phyloP scores from a whole-genome alignment of 2,113 vertebrate species.

The Etheostoma cragini region DNA sequence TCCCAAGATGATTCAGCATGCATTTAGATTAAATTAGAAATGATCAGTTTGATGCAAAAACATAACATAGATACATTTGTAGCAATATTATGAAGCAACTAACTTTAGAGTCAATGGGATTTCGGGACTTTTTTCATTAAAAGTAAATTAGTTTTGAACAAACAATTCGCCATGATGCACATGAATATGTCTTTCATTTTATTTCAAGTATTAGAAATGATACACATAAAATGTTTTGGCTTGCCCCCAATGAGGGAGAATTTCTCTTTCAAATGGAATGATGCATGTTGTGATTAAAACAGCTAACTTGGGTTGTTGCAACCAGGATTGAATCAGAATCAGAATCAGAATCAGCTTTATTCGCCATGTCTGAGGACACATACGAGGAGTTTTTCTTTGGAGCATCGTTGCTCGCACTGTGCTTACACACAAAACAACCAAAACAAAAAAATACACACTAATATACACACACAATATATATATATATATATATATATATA shows the following conservation, averaged over 20 bases:
- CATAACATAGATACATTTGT: neutral
- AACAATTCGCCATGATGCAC: neutral
- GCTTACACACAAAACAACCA: too few species aligned
- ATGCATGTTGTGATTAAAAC: neutral
- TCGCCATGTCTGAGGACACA: too few species aligned
- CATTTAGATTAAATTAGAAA: neutral
- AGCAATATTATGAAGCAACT: neutral
- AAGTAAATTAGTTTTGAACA: neutral
- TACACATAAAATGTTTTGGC: neutral
- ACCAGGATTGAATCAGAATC: too few species aligned
- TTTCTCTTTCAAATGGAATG: neutral
- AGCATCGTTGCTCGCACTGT: too few species aligned
- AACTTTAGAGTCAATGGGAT: too few species aligned
- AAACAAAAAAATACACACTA: too few species aligned
- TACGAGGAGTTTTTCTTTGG: too few species aligned
- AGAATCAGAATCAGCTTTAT: too few species aligned
- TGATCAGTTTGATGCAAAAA: neutral
- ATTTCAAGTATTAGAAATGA: neutral
- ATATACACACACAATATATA: too few species aligned
- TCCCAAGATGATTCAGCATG: neutral
- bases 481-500: too few species aligned
- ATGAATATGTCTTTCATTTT: neutral
- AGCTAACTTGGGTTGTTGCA: too few species aligned
- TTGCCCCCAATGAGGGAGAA: neutral
- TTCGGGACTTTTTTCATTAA: neutral